Base-by-base conservation (phyloP, 1,140 invertebrate genomes). In the Amyelois transitella region DNA sequence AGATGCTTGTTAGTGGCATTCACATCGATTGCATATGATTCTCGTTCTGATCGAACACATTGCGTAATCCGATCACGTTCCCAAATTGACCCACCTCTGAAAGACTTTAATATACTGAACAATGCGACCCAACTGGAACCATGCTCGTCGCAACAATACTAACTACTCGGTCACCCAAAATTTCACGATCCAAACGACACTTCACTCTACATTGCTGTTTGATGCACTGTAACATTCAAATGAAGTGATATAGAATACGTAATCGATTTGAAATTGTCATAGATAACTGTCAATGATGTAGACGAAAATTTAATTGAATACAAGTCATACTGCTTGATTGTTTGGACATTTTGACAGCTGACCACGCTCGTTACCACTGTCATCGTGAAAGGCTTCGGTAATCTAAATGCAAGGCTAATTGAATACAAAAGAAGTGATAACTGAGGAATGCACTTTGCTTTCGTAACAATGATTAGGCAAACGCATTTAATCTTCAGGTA, bases 341-440 rank as follows among this genome's bases (percentile, higher is more conserved):
- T 88, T 88, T 85, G 77, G 84, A 87, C 81, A 62, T 82, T 84
- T 87, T 88, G 85, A 88, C 82, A 87, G 84, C 80, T 86, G 84
- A 85, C 82, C 84, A 81, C 68, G 77, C 81, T 87, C 74, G 81
- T 86, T 85, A 84, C 82, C 75, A 82, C 71, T 86, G 83, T 82
- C 74, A 64, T 78, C 81, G 81, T 84, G 81, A 84, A 86, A 85
- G 84, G 82, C 78, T 82, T 81, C 84, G 64, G 76, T 75, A 76
- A 81, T 75, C 76, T 77, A 83, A 84, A 86, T 81, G 79, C 76
- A 83, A 82, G 75, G 81, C 82, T 88, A 86, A 88, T 88, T 88
- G 85, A 86, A 88, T 85, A 88, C 82, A 88, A 88, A 85, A 86
- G 81, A 64, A 76, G 68, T 58, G 81, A 88, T 83, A 83, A 79